Base-by-base conservation (phyloP, 2,888 invertebrate genomes). In the Conchocele bisecta region DNA sequence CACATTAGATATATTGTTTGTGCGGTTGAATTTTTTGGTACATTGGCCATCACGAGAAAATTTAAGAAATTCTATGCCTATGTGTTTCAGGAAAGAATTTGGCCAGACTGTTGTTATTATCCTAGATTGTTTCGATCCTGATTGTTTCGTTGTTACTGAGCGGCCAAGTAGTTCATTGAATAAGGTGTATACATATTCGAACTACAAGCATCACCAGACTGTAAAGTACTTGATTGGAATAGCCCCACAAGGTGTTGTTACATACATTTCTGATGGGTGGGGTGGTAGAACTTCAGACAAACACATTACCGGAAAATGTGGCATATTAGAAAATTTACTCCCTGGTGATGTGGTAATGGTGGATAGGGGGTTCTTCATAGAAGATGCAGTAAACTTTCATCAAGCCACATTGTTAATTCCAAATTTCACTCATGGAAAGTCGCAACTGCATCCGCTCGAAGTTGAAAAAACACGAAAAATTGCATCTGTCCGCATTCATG, bases 221-320 rank as follows among this genome's bases (percentile, higher is more conserved):
- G 59, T 60, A 6, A 84, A 82, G 44, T 82, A 74, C 57, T 57
- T 84, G 28, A 81, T 82, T 39, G 81, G 75, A 13, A 79, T 84
- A n/a, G 29, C 73, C 3, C 82, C 82, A 0, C 79, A 81, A 54
- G 83, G 77, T 11, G 28, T 46, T 13, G 69, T 83, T 22, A 60
- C 66, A 7, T 84, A 78, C 51, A 68, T 85, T 20, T 83, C 79
- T 20, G 66, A 75, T 39, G 79, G 73, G 6, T 85, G 75, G 78
- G 83, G 82, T 42, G 85, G 84, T 3, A 58, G 79, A 35, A 51
- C 70, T 1, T 71, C 73, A 51, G 82, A 84, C 39, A 83, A 82
- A 60, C 51, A 59, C 31, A 54, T 83, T 3, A 78, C 76, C 15
- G 71, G 79, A 48, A 33, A 83, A 15, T 67, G 50, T 53, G 73